Conservation (phyloP, 2,888 invertebrate species). For the Tanytarsus gracilentus region DNA sequence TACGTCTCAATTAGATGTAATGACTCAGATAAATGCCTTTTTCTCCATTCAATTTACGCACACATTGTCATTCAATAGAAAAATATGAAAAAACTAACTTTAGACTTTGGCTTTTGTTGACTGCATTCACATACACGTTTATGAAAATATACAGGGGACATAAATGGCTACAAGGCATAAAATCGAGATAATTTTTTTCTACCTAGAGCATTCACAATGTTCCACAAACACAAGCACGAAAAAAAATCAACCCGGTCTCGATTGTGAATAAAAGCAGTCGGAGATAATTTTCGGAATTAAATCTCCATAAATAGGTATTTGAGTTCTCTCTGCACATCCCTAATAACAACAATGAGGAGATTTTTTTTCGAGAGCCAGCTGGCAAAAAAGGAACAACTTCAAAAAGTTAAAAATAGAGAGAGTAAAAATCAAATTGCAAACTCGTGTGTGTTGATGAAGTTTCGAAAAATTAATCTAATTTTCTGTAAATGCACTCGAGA, state of each 20-base stretch:
- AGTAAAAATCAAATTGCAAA: no score
- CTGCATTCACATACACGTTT: neutral
- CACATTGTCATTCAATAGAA: no score
- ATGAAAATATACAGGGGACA: neutral
- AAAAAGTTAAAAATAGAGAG: no score
- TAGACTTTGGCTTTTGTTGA: conserved; percentile 6
- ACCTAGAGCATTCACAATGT: neutral
- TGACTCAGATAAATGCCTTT: no score
- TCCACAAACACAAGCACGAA: neutral
- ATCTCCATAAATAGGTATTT: neutral
- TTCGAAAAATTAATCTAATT: no score
- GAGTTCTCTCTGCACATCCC: neutral
- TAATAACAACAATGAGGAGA: conserved; percentile 3
- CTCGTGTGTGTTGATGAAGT: no score
- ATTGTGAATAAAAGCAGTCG: neutral
- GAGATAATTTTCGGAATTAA: conserved; percentile 9
- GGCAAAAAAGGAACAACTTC: conserved; percentile 10
- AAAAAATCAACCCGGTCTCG: no score
- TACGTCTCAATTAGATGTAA: no score
- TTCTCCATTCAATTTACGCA: no score
- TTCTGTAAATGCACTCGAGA: no score
- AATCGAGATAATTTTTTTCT: neutral
- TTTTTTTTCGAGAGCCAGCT: neutral
- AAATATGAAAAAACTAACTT: neutral
- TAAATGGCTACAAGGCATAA: conserved; percentile 4